Base-by-base conservation (phyloP, 2,888 invertebrate species). In the Sphecodes monilicornis region DNA sequence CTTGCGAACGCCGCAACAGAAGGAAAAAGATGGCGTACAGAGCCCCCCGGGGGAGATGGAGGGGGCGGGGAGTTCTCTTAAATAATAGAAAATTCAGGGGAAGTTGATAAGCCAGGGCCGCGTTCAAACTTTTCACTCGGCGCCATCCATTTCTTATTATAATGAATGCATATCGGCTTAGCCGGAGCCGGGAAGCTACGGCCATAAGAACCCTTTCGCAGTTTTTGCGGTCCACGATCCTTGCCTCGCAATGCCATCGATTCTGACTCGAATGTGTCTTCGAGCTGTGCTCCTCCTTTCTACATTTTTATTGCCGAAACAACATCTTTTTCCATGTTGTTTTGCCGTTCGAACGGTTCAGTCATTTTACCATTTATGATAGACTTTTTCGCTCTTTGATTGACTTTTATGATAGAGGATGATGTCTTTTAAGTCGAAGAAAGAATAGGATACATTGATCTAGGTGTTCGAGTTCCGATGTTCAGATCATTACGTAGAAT, bases 131-230 rank as follows among this genome's bases (percentile, higher is more conserved):
- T 92, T 91, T 91, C 90, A 88, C 91, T 89, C 88, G 88, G 76
- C 82, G 86, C 86, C 92, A 92, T 92, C 91, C 93, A 94, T 94
- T 94, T 93, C 93, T 94, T 93, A 93, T 94, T 94, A 93, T 94
- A 94, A 94, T 94, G 93, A 94, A 94, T 94, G 94, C 93, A 94
- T 94, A 94, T 94, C 94, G 94, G 94, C 94, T 94, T 94, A 94
- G 92, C 91, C 90, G 91, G 90, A 91, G 92, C 91, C 90, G 90
- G 89, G 91, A 91, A 86, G 90, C 85, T 87, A 84, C 73, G 78
- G 71, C 82, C 79, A 85, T 91, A 89, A 91, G 92, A 93, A 94
- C 92, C 92, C 92, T 93, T 93, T 93, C 91, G 90, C 81, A 77
- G 54, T 82, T 85, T 88, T 78, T 78, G 86, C 76, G 69, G 78